phyloP scores from a whole-genome alignment of 2,888 invertebrate genomes.

The Ernsta delagoae region DNA sequence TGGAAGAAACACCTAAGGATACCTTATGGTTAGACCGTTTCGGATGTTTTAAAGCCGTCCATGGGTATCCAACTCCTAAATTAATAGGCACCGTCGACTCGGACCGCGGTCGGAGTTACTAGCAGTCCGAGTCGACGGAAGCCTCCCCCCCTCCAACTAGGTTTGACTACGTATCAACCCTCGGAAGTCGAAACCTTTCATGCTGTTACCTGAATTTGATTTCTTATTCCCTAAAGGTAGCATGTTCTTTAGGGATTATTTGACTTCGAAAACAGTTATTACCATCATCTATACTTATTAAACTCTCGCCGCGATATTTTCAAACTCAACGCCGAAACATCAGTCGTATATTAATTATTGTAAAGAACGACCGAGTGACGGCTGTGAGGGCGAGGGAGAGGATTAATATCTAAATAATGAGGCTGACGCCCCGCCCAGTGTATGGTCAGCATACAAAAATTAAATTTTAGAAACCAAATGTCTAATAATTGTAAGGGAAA shows the following conservation, averaged over 20 bases:
- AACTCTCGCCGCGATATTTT: slow-evolving; percentile 18
- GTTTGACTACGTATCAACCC: too few species aligned
- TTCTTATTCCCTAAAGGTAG: background rate
- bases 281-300: slow-evolving; percentile 12
- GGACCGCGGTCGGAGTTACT: too few species aligned
- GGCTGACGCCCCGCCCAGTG: slow-evolving; percentile 71
- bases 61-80: too few species aligned
- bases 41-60: too few species aligned
- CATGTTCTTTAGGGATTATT: background rate
- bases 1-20: too few species aligned
- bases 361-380: slow-evolving; percentile 38
- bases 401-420: slow-evolving; percentile 85
- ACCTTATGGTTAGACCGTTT: too few species aligned
- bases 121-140: too few species aligned
- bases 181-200: background rate
- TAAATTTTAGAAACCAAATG: too few species aligned
- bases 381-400: slow-evolving; percentile 60
- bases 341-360: slow-evolving; percentile 66
- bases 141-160: too few species aligned
- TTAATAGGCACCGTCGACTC: too few species aligned
- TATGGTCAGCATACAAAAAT: slow-evolving; percentile 58
- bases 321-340: slow-evolving; percentile 8
- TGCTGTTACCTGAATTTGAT: background rate
- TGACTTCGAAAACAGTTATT: slow-evolving; percentile 3
- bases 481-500: too few species aligned